Evolutionary conservation across 2,888 invertebrate species (phyloP).

Genomic region (Thecocarcelia acutangulata): DNA sequence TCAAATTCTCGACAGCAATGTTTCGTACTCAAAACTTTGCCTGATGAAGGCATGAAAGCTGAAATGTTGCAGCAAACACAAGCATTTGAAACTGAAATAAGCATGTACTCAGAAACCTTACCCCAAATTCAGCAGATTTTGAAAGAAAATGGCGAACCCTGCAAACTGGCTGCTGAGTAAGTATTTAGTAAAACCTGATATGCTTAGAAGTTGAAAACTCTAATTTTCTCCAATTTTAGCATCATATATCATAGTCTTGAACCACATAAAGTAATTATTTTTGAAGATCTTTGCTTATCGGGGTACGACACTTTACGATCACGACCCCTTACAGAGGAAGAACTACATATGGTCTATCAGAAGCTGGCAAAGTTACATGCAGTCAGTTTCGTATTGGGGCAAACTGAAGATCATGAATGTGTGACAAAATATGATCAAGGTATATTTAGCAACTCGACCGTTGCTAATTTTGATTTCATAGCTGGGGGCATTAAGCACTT

Average conservation of each 20-base stretch:
- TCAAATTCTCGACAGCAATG: conserved; percentile 29
- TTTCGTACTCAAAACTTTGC: conserved; percentile 72
- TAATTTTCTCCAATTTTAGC: conserved; percentile 12
- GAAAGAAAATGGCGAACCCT: conserved; percentile 68
- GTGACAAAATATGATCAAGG: conserved; percentile 56
- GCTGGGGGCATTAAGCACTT: conserved; percentile 68
- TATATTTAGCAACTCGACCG: conserved; percentile 20
- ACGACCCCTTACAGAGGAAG: conserved; percentile 64
- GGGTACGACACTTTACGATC: conserved; percentile 66
- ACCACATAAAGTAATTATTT: conserved; percentile 68
- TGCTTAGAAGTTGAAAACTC: neutral
- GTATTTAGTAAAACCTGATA: neutral
- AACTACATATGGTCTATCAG: conserved; percentile 68
- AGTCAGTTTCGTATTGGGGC: conserved; percentile 66
- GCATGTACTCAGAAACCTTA: conserved; percentile 71
- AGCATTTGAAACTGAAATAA: conserved; percentile 72
- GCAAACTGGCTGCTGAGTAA: conserved; percentile 66
- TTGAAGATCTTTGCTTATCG: conserved; percentile 64
- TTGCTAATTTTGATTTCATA: conserved; percentile 51
- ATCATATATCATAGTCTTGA: conserved; percentile 42
- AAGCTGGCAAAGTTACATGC: conserved; percentile 75
- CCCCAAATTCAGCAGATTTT: conserved; percentile 72
- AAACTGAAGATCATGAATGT: conserved; percentile 47
- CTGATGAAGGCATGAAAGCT: conserved; percentile 67
- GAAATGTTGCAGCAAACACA: conserved; percentile 64